Conservation (phyloP, 2,888 invertebrate genomes). For the Ophion ellenae region DNA sequence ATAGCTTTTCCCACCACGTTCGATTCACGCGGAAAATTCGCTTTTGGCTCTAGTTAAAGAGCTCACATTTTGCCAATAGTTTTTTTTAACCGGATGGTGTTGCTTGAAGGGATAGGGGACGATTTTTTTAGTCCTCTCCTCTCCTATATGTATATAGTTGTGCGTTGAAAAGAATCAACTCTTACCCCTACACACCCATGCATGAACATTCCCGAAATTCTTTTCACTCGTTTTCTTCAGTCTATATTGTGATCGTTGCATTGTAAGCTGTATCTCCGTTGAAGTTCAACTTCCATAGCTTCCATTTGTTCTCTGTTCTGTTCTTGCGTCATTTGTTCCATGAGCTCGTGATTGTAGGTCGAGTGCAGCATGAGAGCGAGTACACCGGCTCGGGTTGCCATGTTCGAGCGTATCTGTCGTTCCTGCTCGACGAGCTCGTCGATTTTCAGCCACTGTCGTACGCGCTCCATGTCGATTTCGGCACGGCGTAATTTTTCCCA, state of each 20-base stretch:
- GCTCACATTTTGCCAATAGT: too few species aligned
- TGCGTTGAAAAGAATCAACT: neutral
- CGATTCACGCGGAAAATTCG: too few species aligned
- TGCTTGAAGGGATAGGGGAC: too few species aligned
- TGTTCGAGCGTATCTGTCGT: constrained; percentile 90
- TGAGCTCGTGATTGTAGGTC: constrained; percentile 96
- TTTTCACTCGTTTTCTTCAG: constrained; percentile 22
- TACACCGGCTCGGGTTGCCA: constrained; percentile 94
- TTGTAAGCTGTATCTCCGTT: constrained; percentile 76
- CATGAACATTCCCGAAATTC: neutral
- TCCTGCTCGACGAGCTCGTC: constrained; percentile 98
- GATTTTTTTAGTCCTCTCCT: too few species aligned
- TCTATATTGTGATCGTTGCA: constrained; percentile 62
- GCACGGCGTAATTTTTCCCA: constrained; percentile 98
- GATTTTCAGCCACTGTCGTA: constrained; percentile 95
- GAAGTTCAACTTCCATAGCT: constrained; percentile 84
- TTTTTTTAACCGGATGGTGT: too few species aligned
- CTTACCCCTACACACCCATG: neutral
- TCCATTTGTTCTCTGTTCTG: constrained; percentile 85
- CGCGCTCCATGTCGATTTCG: constrained; percentile 97
- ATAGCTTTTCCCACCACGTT: too few species aligned
- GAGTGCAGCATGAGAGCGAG: constrained; percentile 98
- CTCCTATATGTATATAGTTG: too few species aligned
- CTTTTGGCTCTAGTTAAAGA: too few species aligned
- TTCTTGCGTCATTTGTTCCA: constrained; percentile 88